phyloP scores from a whole-genome alignment of 2,113 vertebrate species.

The Cavia aperea region DNA sequence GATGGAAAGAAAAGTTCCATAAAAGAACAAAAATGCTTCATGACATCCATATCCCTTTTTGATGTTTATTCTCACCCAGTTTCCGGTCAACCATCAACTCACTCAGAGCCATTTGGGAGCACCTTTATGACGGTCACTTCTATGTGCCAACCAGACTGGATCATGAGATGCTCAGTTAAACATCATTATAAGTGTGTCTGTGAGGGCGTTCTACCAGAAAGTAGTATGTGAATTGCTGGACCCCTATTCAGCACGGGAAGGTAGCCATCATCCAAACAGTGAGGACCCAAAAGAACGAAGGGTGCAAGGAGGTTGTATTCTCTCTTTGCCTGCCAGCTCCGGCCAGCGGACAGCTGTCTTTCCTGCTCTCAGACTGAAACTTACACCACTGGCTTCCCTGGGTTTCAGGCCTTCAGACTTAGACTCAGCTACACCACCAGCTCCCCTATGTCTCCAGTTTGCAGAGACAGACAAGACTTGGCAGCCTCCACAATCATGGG shows the following conservation, averaged over 20 bases:
- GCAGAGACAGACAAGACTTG: neutral
- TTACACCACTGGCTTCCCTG: neutral
- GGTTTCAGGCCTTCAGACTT: neutral
- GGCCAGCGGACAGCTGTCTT: neutral
- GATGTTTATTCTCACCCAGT: neutral
- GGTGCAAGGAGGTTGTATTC: too few species aligned
- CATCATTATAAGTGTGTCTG: neutral
- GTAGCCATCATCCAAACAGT: neutral
- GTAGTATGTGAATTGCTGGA: neutral
- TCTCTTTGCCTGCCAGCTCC: neutral
- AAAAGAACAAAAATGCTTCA: neutral
- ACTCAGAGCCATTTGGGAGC: neutral
- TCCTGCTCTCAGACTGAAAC: neutral
- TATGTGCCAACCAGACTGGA: neutral
- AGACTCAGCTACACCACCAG: neutral
- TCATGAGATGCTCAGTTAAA: neutral
- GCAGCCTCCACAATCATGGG: neutral
- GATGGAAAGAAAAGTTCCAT: constrained; percentile 58
- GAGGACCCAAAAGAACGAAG: neutral
- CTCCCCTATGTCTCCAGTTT: neutral
- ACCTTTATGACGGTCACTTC: neutral
- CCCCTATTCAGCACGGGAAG: neutral
- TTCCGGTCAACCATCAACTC: neutral
- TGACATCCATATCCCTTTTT: neutral
- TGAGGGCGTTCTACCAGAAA: neutral